Evolutionary conservation across 2,888 invertebrate species (phyloP).

Genomic region (Yponomeuta cagnagella): DNA sequence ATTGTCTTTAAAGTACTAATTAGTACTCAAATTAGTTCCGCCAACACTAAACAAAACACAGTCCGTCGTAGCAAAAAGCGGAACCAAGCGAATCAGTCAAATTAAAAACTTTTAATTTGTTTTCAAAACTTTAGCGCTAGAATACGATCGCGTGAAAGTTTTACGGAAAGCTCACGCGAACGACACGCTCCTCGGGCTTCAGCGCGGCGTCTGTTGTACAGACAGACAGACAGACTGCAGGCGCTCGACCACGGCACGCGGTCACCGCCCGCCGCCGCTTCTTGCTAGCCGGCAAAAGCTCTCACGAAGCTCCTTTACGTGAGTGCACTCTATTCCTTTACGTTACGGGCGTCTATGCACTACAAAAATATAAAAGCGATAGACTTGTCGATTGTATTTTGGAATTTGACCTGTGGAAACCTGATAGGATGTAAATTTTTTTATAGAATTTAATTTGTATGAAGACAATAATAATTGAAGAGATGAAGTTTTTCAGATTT

Average conservation of each 20-base stretch:
- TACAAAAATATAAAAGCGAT: conserved; percentile 16
- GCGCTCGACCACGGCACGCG: not conserved
- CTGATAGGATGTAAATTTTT: too few relatives aligned
- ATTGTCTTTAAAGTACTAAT: not conserved
- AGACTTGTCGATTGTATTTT: not conserved
- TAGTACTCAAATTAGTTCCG: not conserved
- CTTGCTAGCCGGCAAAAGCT: conserved; percentile 27
- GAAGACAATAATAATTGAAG: too few relatives aligned
- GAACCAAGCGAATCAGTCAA: not conserved
- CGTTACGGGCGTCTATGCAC: conserved; percentile 17
- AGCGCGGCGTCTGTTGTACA: not conserved
- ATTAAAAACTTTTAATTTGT: conserved; percentile 1
- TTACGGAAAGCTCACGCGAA: conserved; percentile 9
- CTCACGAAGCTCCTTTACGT: conserved; percentile 21
- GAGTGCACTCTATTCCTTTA: too few relatives aligned
- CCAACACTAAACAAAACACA: not conserved
- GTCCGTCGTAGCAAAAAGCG: not conserved
- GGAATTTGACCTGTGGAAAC: too few relatives aligned
- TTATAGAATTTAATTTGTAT: too few relatives aligned
- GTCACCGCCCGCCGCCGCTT: conserved; percentile 15
- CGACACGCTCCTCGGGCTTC: not conserved
- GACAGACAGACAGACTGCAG: not conserved
- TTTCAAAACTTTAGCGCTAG: conserved; percentile 4
- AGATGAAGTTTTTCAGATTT: too few relatives aligned
- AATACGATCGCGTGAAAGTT: conserved; percentile 14